Percentiles rank a stretch among this genome's conserved stretches.
These are phyloP conservation scores for Zaprionus obscuricornis DNA, from an alignment of 2,888 invertebrate genomes.

Conservation along the genomic window DNA sequence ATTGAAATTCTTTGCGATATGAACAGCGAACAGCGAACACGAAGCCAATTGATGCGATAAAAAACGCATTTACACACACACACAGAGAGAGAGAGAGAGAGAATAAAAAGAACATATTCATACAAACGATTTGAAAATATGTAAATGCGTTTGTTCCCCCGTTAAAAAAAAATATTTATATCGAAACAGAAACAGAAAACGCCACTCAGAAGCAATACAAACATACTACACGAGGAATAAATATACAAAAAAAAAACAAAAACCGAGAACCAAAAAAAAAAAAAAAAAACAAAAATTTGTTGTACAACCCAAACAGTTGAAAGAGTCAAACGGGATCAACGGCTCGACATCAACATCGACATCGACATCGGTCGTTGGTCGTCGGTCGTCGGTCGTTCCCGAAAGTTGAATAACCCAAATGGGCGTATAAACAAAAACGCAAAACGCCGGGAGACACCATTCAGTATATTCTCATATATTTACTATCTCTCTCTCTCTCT, in stretches of 20 bases:
- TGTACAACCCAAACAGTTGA: constrained; percentile 58
- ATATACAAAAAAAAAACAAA: constrained; percentile 22
- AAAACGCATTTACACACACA: constrained; percentile 26
- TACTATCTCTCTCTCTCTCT: constrained; percentile 1
- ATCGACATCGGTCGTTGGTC: constrained; percentile 8
- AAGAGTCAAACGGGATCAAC: constrained; percentile 74
- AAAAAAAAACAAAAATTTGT: constrained; percentile 6
- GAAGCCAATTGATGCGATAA: constrained; percentile 53
- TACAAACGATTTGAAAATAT: constrained; percentile 45
- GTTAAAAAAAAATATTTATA: constrained; percentile 45
- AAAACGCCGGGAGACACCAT: constrained; percentile 48
- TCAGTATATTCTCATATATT: constrained; percentile 12
- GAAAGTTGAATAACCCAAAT: constrained; percentile 76
- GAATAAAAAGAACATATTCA: constrained; percentile 4
- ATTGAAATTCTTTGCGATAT: constrained; percentile 57
- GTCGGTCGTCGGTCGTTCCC: constrained; percentile 62
- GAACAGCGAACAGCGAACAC: constrained; percentile 30
- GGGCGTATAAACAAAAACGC: constrained; percentile 67
- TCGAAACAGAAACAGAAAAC: constrained; percentile 21
- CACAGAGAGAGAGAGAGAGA: neutral
- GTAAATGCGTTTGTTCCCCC: constrained; percentile 74
- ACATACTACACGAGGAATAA: constrained; percentile 11
- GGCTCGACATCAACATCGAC: constrained; percentile 45
- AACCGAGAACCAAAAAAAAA: constrained; percentile 11
- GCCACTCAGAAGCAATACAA: constrained; percentile 20